Conservation (phyloP, 2,113 vertebrate genomes). For the Clupea harengus region DNA sequence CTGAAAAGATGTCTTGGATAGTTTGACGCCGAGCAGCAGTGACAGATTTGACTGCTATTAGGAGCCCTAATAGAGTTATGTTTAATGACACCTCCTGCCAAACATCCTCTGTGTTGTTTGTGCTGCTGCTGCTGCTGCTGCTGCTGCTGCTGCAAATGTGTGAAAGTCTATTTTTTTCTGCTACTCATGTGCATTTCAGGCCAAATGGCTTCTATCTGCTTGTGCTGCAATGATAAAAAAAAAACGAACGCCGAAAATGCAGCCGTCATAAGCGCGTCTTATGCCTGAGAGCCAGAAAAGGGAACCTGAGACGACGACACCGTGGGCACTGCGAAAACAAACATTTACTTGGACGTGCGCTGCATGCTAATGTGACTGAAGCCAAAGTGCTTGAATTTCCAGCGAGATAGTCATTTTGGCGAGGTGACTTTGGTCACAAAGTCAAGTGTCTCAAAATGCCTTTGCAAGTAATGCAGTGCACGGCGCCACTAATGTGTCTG, state of each 20-base stretch:
- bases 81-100: constrained; percentile 8
- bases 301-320: background rate
- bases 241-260: background rate
- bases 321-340: background rate
- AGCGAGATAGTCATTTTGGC: background rate
- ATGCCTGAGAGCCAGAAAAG: background rate
- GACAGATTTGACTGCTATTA: background rate
- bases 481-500: background rate
- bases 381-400: background rate
- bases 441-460: constrained; percentile 17
- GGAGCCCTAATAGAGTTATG: background rate
- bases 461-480: background rate
- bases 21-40: background rate
- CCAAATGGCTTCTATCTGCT: background rate
- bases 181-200: background rate
- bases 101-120: background rate
- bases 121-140: background rate
- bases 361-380: background rate
- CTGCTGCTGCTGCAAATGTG: background rate
- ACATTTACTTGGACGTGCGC: background rate
- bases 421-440: constrained; percentile 20
- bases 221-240: background rate
- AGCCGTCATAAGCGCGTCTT: background rate
- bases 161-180: background rate
- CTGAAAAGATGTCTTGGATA: background rate